These are phyloP conservation scores for Tragelaphus imberbis DNA, from an alignment of 2,113 vertebrate genomes.

Conservation along the genomic window DNA sequence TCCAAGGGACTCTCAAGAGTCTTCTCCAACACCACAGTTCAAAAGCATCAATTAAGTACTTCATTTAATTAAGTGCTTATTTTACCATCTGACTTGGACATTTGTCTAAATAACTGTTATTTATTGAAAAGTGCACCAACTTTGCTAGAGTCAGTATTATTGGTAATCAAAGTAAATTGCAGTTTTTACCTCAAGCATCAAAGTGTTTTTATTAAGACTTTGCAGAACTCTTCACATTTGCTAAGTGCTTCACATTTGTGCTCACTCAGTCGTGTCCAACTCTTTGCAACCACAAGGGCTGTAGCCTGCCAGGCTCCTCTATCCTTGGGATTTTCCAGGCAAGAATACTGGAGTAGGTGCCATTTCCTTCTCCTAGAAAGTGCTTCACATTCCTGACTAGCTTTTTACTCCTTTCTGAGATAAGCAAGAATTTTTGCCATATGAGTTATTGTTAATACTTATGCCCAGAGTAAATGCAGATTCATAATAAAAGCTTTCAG, in stretches of 20 bases:
- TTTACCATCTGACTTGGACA: not conserved
- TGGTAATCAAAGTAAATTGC: not conserved
- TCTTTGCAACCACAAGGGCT: not conserved
- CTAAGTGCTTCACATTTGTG: not conserved
- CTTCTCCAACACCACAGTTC: too few species aligned
- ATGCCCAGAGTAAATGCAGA: not conserved
- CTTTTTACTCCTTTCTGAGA: not conserved
- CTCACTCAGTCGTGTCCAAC: accelerated
- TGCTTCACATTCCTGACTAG: not conserved
- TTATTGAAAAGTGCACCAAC: not conserved
- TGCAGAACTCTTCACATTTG: constrained; percentile 23
- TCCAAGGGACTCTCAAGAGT: too few species aligned
- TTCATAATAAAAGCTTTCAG: not conserved
- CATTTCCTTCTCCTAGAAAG: not conserved
- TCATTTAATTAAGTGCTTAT: constrained; percentile 26
- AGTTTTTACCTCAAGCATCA: not conserved
- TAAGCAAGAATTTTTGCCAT: not conserved
- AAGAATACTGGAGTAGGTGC: not conserved
- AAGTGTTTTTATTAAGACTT: constrained; percentile 21
- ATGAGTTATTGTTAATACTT: not conserved
- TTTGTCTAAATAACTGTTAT: constrained; percentile 31
- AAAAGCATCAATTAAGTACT: not conserved
- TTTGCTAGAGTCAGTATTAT: constrained; percentile 13
- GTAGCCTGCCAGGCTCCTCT: not conserved
- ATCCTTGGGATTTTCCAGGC: not conserved